These are phyloP conservation scores for Melanotaenia nigrans DNA, from an alignment of 2,797 vertebrate species.

Conservation along the genomic window DNA sequence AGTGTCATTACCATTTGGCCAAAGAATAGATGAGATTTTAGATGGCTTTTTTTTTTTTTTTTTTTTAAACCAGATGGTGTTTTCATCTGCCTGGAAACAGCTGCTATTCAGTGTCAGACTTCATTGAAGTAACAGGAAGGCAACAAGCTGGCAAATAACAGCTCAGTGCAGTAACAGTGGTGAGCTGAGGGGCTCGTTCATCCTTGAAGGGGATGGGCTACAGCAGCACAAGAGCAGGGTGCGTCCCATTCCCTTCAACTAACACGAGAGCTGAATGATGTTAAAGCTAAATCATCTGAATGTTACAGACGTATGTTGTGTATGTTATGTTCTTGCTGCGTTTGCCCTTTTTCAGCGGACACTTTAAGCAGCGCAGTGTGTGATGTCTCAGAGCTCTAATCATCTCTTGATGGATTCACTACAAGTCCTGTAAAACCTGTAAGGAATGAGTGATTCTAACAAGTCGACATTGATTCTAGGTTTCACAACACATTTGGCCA, in stretches of 20 bases:
- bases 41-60: background rate
- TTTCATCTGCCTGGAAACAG: conserved; percentile 44
- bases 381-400: background rate
- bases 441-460: background rate
- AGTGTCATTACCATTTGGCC: conserved; percentile 10
- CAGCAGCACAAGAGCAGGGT: conserved; percentile 19
- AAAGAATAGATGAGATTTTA: conserved; percentile 10
- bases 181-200: conserved; percentile 46
- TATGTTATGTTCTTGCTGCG: background rate
- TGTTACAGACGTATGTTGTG: background rate
- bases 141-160: conserved; percentile 49
- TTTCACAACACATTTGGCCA: background rate
- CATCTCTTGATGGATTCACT: background rate
- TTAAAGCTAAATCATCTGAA: conserved; percentile 19
- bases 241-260: conserved; percentile 28
- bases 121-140: conserved; percentile 54
- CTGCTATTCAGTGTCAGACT: conserved; percentile 38
- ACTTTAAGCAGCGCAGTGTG: background rate
- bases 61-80: conserved; percentile 45
- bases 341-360: background rate
- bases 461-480: background rate
- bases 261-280: conserved; percentile 9
- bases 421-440: background rate
- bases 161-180: conserved; percentile 24
- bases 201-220: conserved; percentile 41